Conservation (phyloP, 2,113 vertebrate species). For the Ochotona curzoniae region DNA sequence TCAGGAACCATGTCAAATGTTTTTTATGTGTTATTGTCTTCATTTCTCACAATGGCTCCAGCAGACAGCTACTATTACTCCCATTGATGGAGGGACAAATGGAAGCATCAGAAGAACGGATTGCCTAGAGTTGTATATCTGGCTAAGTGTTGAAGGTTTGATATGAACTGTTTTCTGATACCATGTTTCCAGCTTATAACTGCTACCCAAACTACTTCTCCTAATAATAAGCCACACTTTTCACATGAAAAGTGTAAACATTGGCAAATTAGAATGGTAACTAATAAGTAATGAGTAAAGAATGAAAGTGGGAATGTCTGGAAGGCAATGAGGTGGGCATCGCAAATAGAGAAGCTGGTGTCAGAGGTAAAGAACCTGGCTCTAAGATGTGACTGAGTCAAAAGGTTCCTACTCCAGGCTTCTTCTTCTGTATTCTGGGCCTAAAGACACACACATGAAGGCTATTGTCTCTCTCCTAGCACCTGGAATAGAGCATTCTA, state of each 20-base stretch:
- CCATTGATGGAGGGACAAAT: conserved; percentile 10
- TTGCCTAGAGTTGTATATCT: not conserved
- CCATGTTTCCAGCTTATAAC: not conserved
- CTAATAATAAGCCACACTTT: conserved; percentile 26
- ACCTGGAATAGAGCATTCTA: not conserved
- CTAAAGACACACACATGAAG: not conserved
- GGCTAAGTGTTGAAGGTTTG: not conserved
- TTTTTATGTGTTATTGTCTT: not conserved
- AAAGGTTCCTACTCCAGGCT: not conserved
- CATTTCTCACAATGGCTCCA: not conserved
- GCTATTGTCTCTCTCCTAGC: not conserved
- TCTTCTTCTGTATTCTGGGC: not conserved
- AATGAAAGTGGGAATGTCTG: not conserved
- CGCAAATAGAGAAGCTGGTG: not conserved
- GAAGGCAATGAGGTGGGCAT: not conserved
- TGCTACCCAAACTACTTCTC: not conserved
- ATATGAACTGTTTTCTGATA: not conserved
- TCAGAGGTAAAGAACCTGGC: not conserved
- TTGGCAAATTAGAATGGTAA: conserved; percentile 17
- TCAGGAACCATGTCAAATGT: not conserved
- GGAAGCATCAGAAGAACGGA: not conserved
- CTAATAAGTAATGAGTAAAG: not conserved
- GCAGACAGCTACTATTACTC: not conserved
- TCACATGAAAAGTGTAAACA: not conserved
- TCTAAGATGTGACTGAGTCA: not conserved